Evolutionary conservation across 2,113 vertebrate species (phyloP), one percentile per base, ranked within the genome.

Genomic region (Saguinus imperator): DNA sequence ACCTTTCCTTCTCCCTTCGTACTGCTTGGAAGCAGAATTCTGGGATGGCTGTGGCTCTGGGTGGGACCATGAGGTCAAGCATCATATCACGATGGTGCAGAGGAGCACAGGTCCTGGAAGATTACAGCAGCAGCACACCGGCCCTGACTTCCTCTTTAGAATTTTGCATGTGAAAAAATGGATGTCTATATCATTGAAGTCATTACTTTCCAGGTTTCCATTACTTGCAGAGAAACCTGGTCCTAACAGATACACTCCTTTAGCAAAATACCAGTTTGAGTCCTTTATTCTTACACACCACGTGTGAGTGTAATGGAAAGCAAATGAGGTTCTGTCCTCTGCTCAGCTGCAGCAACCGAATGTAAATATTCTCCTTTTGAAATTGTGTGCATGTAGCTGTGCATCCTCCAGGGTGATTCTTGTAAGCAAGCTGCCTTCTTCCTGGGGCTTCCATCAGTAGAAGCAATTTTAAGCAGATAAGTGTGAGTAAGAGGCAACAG

Each of bases 401-500:
- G 66, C 27, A 37, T 40, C 43, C 40, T 1, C 40, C 17, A 8
- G 86, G 92, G 73, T 87, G 21, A 2, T 0, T 21, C 12, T 92
- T 80, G 80, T 61, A 94, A 79, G 9, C 13, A 3, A 87, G 96
- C 61, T 52, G 52, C 70, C 96, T 94, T 97, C 92, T 94, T 98
- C 92, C 96, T 45, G 0, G 91, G 90, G 95, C 55, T 35, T 76
- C 92, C 82, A 77, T 75, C 88, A 80, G 85, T 12, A 35, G 91
- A 77, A 97, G 55, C 50, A 95, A 23, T 95, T 98, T 96, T 58
- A 95, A 97, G 81, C 1, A 92, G 89, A 91, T 86, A 97, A 97
- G 94, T 86, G 43, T 0, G 48, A 96, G 57, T 80, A 8, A 70
- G 97, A 97, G 89, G 95, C 61, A 84, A 85, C 55, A n/a, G 75